These are phyloP conservation scores for Chironex yamaguchii DNA, from an alignment of 30 jellyfish, hydroid and myxozoan species.

Conservation along the genomic window DNA sequence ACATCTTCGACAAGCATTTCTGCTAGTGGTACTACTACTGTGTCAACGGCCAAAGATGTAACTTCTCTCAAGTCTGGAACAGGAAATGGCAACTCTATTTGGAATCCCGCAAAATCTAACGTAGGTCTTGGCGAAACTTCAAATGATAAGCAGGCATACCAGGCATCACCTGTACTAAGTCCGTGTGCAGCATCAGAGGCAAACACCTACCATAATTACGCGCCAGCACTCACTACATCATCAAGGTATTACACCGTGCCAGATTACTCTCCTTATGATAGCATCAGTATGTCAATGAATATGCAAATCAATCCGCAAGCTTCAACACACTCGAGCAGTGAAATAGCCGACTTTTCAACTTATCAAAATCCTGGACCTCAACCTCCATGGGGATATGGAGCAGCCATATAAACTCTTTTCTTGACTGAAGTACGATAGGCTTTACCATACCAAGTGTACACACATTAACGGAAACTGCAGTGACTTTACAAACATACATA, in stretches of 20 bases:
- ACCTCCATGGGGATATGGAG: constrained; percentile 87
- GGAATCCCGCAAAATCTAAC: constrained; percentile 94
- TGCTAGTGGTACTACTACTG: constrained; percentile 72
- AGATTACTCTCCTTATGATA: constrained; percentile 87
- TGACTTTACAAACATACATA: too few species aligned
- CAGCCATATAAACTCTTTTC: constrained; percentile 69
- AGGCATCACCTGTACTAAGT: constrained; percentile 91
- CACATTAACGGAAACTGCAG: too few species aligned
- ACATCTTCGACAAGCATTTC: constrained; percentile 63
- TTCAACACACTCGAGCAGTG: constrained; percentile 66
- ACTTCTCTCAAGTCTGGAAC: constrained; percentile 32
- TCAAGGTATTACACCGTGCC: constrained; percentile 77
- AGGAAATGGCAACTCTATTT: constrained; percentile 72
- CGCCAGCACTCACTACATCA: constrained; percentile 66
- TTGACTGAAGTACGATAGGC: too few species aligned
- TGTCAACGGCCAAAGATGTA: constrained; percentile 38
- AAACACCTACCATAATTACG: constrained; percentile 70
- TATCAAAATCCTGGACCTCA: constrained; percentile 76
- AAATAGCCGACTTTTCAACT: constrained; percentile 76
- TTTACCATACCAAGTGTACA: too few species aligned
- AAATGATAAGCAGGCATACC: constrained; percentile 74
- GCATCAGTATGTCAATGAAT: constrained; percentile 65
- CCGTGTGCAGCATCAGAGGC: constrained; percentile 91
- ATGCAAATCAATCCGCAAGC: constrained; percentile 79
- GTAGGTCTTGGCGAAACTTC: constrained; percentile 43